Conservation (phyloP, 2,888 invertebrate species). For the Aquatica leii region DNA sequence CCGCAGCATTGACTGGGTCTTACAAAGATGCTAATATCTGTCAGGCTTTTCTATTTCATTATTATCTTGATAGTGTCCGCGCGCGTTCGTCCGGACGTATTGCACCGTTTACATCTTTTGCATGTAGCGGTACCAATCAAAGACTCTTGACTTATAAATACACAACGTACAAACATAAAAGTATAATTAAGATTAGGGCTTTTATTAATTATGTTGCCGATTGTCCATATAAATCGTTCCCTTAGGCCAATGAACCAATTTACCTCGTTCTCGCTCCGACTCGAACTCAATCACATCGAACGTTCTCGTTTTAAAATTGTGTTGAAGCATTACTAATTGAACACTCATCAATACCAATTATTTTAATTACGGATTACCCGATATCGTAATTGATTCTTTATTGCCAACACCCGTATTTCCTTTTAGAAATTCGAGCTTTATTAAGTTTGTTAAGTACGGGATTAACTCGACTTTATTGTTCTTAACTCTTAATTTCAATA, state of each 20-base stretch:
- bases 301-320: no score
- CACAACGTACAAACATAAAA: constrained; percentile 38
- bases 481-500: no score
- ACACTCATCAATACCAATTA: constrained; percentile 54
- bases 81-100: no score
- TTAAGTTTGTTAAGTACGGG: constrained; percentile 10
- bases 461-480: no score
- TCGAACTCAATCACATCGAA: no score
- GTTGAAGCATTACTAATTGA: constrained; percentile 40
- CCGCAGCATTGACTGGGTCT: constrained; percentile 42
- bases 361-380: constrained; percentile 51
- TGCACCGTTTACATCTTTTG: neutral
- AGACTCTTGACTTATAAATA: constrained; percentile 34
- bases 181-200: constrained; percentile 39
- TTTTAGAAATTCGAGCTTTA: constrained; percentile 28
- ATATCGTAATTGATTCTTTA: constrained; percentile 53
- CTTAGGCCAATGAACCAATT: constrained; percentile 29
- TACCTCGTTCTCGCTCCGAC: constrained; percentile 25
- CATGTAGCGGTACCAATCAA: constrained; percentile 23
- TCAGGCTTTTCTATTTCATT: constrained; percentile 35
- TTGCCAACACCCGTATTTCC: constrained; percentile 48
- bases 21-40: constrained; percentile 38
- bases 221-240: constrained; percentile 36
- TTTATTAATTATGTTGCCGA: constrained; percentile 39
- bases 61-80: no score